These are phyloP conservation scores for Molothrus ater DNA, from an alignment of 2,797 vertebrate genomes.

Conservation along the genomic window DNA sequence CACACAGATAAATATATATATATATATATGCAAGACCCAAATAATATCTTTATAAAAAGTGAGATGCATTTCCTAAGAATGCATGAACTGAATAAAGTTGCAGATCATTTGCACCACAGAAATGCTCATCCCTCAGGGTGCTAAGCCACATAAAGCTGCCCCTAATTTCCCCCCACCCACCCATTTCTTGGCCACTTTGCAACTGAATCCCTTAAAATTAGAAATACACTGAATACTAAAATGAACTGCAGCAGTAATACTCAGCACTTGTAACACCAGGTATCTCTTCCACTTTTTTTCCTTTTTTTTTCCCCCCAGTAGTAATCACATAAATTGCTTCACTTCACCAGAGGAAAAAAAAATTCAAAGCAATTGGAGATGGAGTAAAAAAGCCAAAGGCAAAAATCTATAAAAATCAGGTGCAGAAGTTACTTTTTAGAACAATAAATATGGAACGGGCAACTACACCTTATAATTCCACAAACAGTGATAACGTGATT, in stretches of 20 bases:
- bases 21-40: not conserved
- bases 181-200: not conserved
- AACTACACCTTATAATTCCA: not conserved
- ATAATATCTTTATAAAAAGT: not conserved
- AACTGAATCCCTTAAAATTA: not conserved
- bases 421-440: not conserved
- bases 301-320: rapidly evolving
- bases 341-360: not conserved
- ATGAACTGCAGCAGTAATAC: not conserved
- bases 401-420: not conserved
- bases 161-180: not conserved
- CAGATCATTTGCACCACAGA: not conserved
- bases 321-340: not conserved
- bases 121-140: not conserved
- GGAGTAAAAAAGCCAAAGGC: not conserved
- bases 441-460: not conserved
- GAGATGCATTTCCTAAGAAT: not conserved
- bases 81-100: not conserved
- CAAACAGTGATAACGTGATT: not conserved
- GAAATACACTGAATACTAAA: not conserved
- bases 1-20: not conserved
- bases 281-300: not conserved
- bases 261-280: not conserved
- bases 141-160: not conserved
- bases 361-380: not conserved